phyloP scores from a whole-genome alignment of 2,888 invertebrate species.

The Idaea aversata region DNA sequence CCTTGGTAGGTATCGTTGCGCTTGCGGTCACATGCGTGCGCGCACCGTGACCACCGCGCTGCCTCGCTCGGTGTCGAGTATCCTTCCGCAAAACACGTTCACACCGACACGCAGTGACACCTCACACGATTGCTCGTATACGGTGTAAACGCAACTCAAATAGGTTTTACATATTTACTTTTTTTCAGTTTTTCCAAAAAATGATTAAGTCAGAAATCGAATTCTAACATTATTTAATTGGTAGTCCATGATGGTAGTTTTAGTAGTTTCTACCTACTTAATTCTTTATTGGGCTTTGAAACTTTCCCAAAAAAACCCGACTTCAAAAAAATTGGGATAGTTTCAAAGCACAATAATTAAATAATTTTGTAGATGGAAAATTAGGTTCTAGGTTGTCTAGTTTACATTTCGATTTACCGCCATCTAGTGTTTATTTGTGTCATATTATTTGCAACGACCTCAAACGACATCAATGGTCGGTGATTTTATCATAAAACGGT shows the following conservation, averaged over 20 bases:
- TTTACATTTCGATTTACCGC: too few relatives aligned
- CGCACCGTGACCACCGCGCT: conserved; percentile 25
- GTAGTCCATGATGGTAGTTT: too few relatives aligned
- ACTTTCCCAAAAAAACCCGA: too few relatives aligned
- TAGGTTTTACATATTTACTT: not conserved
- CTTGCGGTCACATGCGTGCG: conserved; percentile 39
- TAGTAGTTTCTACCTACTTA: too few relatives aligned
- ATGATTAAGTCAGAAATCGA: too few relatives aligned
- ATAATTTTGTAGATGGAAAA: too few relatives aligned
- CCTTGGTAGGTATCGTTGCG: conserved; percentile 2
- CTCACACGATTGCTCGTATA: conserved; percentile 24
- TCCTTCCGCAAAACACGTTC: conserved; percentile 48
- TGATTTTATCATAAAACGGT: not conserved
- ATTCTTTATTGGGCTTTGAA: too few relatives aligned
- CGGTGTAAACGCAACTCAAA: not conserved
- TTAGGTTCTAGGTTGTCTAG: too few relatives aligned
- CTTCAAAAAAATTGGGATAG: too few relatives aligned
- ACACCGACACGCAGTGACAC: conserved; percentile 41
- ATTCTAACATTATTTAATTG: too few relatives aligned
- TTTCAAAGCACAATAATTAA: too few relatives aligned
- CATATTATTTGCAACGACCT: not conserved
- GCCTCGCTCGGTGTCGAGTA: conserved; percentile 46
- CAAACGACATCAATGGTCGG: not conserved
- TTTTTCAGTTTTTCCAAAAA: too few relatives aligned
- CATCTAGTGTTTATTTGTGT: not conserved